Evolutionary conservation across 1,140 invertebrate genomes (phyloP).

Genomic region (Drosophila tani): DNA sequence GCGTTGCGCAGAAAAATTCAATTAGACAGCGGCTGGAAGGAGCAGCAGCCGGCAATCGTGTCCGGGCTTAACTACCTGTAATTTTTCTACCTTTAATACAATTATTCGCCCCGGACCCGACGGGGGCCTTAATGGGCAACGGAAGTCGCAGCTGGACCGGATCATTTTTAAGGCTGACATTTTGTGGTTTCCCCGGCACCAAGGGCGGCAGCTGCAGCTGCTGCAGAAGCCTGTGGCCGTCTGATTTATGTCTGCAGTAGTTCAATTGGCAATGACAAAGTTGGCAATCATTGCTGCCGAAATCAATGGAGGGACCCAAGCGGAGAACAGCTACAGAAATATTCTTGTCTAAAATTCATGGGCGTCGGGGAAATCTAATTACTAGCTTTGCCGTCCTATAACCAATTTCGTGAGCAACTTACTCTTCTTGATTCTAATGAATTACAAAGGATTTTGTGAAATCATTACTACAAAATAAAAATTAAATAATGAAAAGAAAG

Average conservation of each 20-base stretch:
- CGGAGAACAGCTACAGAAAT: slow-evolving; percentile 4
- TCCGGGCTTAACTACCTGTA: slow-evolving; percentile 65
- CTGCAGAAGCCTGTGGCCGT: slow-evolving; percentile 20
- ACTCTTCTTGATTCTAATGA: neutral
- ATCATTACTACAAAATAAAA: neutral
- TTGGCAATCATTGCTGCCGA: slow-evolving; percentile 47
- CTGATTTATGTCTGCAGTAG: slow-evolving; percentile 76
- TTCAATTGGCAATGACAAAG: slow-evolving; percentile 58
- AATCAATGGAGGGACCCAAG: slow-evolving; percentile 40
- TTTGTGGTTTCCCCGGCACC: slow-evolving; percentile 45
- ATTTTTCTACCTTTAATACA: slow-evolving; percentile 75
- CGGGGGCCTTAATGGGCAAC: slow-evolving; percentile 60
- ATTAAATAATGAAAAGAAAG: neutral
- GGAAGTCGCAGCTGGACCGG: slow-evolving; percentile 65
- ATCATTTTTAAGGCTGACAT: slow-evolving; percentile 73
- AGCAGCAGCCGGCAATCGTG: slow-evolving; percentile 5
- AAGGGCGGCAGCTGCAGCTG: slow-evolving; percentile 27
- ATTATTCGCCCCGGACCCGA: slow-evolving; percentile 55
- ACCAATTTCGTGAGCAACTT: neutral
- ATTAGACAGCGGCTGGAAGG: slow-evolving; percentile 51
- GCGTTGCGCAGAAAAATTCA: slow-evolving; percentile 71
- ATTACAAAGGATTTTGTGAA: neutral
- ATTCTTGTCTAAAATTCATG: neutral
- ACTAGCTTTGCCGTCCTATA: neutral
- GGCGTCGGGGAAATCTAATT: neutral